Evolutionary conservation across 1,140 invertebrate genomes (phyloP).

Genomic region (Platorchestia sp.): DNA sequence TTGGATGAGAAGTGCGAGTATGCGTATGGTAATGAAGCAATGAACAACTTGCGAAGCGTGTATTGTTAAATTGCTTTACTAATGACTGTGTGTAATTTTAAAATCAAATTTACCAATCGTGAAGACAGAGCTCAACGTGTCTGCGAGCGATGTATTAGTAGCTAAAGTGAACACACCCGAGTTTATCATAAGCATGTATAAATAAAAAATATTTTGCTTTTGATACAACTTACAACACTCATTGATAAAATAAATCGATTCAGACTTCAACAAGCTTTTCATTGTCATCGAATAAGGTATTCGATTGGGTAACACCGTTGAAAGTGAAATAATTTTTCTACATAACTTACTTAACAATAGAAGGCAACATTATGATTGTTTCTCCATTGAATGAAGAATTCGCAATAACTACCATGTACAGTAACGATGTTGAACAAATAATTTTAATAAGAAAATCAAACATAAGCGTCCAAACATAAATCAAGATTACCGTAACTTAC

Average conservation of each 20-base stretch:
- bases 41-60: constrained; percentile 46
- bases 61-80: constrained; percentile 15
- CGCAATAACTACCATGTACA: background rate
- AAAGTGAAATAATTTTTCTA: background rate
- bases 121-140: background rate
- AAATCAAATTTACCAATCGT: background rate
- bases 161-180: background rate
- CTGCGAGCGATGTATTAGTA: constrained; percentile 14
- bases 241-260: constrained; percentile 3
- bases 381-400: background rate
- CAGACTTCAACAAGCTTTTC: constrained; percentile 26
- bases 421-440: background rate
- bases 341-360: background rate
- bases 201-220: background rate
- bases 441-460: background rate
- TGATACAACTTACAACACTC: background rate
- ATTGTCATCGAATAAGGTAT: background rate
- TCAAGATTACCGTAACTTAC: background rate
- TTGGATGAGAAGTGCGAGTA: background rate
- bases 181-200: background rate
- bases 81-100: constrained; percentile 10
- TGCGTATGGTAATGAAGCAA: constrained; percentile 30
- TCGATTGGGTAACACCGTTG: background rate
- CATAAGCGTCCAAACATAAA: background rate
- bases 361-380: background rate